phyloP scores from a whole-genome alignment of 2,797 vertebrate genomes.

The Sebastes nivosus region DNA sequence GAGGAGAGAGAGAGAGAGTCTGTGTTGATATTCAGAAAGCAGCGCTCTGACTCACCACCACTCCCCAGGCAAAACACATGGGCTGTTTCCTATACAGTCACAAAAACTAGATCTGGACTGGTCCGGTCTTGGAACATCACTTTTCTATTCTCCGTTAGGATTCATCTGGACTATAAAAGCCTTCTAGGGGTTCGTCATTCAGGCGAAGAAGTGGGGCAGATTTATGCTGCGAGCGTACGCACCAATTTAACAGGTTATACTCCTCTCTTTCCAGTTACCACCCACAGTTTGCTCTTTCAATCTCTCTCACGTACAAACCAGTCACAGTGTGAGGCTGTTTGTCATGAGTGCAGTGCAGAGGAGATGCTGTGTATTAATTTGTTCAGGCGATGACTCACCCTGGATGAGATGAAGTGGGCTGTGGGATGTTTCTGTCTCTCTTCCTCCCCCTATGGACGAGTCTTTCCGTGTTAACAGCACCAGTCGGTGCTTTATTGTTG shows the following conservation, averaged over 20 bases:
- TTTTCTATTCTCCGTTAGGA: neutral
- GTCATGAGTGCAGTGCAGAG: constrained; percentile 67
- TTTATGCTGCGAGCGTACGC: constrained; percentile 8
- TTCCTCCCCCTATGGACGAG: constrained; percentile 32
- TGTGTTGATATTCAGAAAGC: constrained; percentile 58
- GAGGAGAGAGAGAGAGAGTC: constrained; percentile 3
- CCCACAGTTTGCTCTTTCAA: constrained; percentile 69
- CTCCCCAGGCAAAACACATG: constrained; percentile 40
- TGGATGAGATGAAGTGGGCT: constrained; percentile 57
- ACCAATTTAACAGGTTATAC: constrained; percentile 38
- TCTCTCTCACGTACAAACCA: constrained; percentile 51
- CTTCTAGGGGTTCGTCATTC: constrained; percentile 4
- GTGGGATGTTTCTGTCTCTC: constrained; percentile 53
- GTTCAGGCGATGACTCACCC: constrained; percentile 75
- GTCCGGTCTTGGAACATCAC: neutral
- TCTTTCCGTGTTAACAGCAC: constrained; percentile 14
- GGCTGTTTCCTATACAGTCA: constrained; percentile 34
- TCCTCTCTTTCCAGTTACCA: constrained; percentile 40
- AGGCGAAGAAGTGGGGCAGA: constrained; percentile 11
- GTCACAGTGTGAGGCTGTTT: constrained; percentile 49
- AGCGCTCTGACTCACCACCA: constrained; percentile 59
- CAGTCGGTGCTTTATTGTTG: constrained; percentile 14
- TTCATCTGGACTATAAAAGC: neutral
- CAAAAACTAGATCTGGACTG: constrained; percentile 13
- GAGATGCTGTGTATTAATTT: constrained; percentile 71